A percentile compares a stretch with the other conserved stretches of the same genome.
phyloP scores from a whole-genome alignment of 2,113 vertebrate species.

The Ammodytes dubius region DNA sequence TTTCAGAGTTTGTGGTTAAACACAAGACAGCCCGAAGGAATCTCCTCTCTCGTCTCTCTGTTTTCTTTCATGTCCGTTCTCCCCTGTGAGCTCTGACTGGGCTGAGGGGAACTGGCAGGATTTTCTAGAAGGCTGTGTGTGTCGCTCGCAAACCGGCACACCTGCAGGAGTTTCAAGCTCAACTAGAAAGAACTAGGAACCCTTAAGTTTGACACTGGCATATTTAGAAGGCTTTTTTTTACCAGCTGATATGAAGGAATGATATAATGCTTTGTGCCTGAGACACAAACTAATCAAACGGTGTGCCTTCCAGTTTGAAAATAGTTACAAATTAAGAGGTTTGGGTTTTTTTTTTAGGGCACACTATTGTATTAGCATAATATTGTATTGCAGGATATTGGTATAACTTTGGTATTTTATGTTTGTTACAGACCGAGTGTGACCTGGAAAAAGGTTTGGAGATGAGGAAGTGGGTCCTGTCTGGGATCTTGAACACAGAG shows the following conservation, averaged over 20 bases:
- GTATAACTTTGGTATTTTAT: constrained; percentile 8
- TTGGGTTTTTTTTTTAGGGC: neutral
- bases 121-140: constrained; percentile 17
- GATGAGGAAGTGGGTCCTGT: constrained; percentile 99
- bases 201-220: neutral
- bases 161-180: neutral
- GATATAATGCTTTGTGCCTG: neutral
- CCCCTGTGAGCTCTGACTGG: constrained; percentile 66
- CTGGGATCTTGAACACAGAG: constrained; percentile 96
- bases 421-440: constrained; percentile 89
- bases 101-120: constrained; percentile 40
- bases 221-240: neutral
- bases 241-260: neutral
- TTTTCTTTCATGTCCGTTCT: constrained; percentile 64
- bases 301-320: too few species aligned
- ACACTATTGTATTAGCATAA: too few species aligned
- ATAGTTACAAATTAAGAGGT: neutral
- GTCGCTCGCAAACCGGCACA: neutral
- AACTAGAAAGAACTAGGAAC: neutral
- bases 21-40: constrained; percentile 65
- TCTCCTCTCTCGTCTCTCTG: constrained; percentile 56
- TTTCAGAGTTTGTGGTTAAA: constrained; percentile 74
- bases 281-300: neutral
- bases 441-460: constrained; percentile 97
- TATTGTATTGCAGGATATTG: neutral